Conservation (phyloP, 2,797 vertebrate species). For the Siniperca obscura region DNA sequence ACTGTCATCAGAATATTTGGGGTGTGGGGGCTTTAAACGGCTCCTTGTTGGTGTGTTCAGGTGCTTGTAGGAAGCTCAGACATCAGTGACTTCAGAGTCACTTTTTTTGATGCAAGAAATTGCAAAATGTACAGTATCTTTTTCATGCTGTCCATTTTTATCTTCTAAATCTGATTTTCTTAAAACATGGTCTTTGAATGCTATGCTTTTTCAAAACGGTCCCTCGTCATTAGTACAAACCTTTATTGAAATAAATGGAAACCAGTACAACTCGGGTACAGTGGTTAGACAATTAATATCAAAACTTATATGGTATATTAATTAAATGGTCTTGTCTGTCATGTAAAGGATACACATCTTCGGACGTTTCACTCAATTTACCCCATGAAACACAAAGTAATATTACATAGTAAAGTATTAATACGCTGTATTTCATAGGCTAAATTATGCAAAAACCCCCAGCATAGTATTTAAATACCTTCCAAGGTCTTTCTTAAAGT, state of each 20-base stretch:
- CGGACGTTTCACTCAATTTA: not conserved
- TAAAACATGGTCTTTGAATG: not conserved
- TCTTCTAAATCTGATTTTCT: constrained; percentile 2
- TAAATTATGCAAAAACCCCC: not conserved
- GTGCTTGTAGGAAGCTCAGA: not conserved
- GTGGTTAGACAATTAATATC: not conserved
- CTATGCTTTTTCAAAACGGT: not conserved
- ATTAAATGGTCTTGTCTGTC: not conserved
- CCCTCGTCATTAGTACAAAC: not conserved
- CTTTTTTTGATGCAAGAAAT: not conserved
- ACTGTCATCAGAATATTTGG: not conserved
- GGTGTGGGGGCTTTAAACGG: not conserved
- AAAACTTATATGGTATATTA: not conserved
- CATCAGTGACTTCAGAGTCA: not conserved
- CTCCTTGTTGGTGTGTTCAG: not conserved
- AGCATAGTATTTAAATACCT: not conserved
- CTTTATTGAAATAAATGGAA: not conserved
- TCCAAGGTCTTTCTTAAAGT: not conserved
- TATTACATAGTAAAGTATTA: not conserved
- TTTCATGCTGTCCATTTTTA: not conserved
- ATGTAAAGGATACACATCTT: not conserved
- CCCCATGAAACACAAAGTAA: not conserved
- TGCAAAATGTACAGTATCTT: not conserved
- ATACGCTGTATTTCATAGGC: not conserved
- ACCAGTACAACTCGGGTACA: not conserved